phyloP scores from a whole-genome alignment of 2,888 invertebrate species.

The Phytoseiulus persimilis region DNA sequence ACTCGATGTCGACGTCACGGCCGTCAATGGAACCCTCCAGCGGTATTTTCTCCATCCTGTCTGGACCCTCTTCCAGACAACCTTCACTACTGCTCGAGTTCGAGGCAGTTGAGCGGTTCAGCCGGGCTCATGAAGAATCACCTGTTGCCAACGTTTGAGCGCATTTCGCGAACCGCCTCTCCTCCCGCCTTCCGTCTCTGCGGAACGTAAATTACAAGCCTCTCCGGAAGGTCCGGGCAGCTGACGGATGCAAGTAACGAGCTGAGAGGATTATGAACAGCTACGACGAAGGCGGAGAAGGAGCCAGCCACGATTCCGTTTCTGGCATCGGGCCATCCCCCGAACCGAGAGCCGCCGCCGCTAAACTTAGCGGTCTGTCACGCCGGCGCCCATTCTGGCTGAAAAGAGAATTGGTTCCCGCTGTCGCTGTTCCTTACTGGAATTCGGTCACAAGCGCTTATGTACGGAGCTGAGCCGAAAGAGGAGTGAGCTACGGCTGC shows the following conservation, averaged over 20 bases:
- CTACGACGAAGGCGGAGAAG: neutral
- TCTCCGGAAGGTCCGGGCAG: neutral
- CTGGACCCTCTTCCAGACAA: no score
- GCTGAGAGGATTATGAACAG: no score
- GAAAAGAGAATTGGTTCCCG: neutral
- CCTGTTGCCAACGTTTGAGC: neutral
- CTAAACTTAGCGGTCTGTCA: neutral
- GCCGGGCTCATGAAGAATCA: neutral
- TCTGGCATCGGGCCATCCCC: no score
- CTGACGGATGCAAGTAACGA: neutral
- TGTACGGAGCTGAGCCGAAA: neutral
- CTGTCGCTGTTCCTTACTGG: neutral
- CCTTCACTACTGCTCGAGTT: neutral
- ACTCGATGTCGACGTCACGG: neutral
- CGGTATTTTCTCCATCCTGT: no score
- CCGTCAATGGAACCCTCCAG: no score
- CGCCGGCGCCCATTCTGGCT: neutral
- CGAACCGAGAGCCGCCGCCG: neutral
- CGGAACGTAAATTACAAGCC: neutral
- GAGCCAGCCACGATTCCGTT: neutral
- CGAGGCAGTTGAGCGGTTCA: neutral
- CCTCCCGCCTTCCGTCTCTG: neutral
- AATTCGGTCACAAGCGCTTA: neutral
- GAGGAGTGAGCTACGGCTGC: no score
- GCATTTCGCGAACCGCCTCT: neutral